Percentiles rank a stretch among this genome's conserved stretches.
Evolutionary conservation across 2,113 vertebrate species (phyloP).

Genomic region (Rhinolophus sinicus): DNA sequence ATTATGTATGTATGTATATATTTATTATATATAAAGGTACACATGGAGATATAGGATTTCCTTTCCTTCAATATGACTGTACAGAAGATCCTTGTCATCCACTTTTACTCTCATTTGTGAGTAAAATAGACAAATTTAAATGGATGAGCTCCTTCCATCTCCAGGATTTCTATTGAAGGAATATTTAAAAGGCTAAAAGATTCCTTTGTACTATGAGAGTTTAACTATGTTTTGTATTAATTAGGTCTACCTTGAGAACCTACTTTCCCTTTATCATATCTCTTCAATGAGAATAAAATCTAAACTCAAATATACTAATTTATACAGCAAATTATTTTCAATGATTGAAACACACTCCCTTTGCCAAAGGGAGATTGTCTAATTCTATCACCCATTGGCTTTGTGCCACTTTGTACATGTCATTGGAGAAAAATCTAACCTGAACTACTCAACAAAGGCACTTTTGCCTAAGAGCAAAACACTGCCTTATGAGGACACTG

Average conservation of each 20-base stretch:
- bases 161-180: not conserved
- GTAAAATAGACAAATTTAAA: not conserved
- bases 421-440: constrained; percentile 8
- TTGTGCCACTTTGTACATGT: not conserved
- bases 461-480: not conserved
- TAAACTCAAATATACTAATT: constrained; percentile 12
- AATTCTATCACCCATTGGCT: not conserved
- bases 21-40: not conserved
- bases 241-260: not conserved
- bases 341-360: not conserved
- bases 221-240: constrained; percentile 9
- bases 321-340: not conserved
- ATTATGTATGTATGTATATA: not conserved
- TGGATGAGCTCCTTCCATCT: not conserved
- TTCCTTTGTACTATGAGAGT: not conserved
- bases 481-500: not conserved
- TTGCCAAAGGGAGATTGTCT: not conserved
- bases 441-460: not conserved
- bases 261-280: not conserved
- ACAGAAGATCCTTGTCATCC: not conserved
- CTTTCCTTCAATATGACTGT: not conserved
- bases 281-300: constrained; percentile 52
- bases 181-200: constrained; percentile 17
- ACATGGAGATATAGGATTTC: not conserved
- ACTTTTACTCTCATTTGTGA: not conserved